Percentiles rank a stretch among this genome's conserved stretches.
These are phyloP conservation scores for Tenebrosternarchus preto DNA, from an alignment of 2,113 vertebrate species.

Conservation along the genomic window DNA sequence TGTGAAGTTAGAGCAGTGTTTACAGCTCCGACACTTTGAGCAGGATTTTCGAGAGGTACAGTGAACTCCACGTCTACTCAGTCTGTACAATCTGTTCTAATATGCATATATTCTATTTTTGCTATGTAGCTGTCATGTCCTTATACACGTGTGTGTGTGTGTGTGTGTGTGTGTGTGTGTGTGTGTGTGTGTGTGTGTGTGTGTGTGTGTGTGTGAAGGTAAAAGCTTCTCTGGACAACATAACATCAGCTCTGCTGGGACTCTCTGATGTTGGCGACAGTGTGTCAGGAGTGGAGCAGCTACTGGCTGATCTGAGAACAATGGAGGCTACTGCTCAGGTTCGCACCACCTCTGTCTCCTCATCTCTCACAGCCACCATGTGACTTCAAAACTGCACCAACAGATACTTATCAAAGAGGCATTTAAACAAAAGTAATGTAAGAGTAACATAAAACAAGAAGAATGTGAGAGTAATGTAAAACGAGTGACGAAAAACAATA, in stretches of 20 bases:
- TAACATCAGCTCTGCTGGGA: constrained; percentile 76
- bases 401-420: no score
- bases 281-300: constrained; percentile 77
- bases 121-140: no score
- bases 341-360: not conserved
- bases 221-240: constrained; percentile 80
- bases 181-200: constrained; percentile 28
- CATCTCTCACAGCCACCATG: not conserved
- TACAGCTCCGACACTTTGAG: constrained; percentile 94
- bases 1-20: constrained; percentile 87
- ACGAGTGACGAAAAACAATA: not conserved
- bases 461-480: no score
- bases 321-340: constrained; percentile 89
- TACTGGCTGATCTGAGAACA: constrained; percentile 81
- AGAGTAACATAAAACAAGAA: no score
- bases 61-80: not conserved
- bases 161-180: constrained; percentile 28
- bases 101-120: no score
- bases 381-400: not conserved
- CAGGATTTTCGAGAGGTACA: constrained; percentile 89
- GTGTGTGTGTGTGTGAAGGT: constrained; percentile 70
- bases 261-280: constrained; percentile 81
- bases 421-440: no score
- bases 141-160: not conserved
- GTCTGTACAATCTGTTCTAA: no score